Evolutionary conservation across 1,140 invertebrate species (phyloP).

Genomic region (Pseudomyrmex gracilis): DNA sequence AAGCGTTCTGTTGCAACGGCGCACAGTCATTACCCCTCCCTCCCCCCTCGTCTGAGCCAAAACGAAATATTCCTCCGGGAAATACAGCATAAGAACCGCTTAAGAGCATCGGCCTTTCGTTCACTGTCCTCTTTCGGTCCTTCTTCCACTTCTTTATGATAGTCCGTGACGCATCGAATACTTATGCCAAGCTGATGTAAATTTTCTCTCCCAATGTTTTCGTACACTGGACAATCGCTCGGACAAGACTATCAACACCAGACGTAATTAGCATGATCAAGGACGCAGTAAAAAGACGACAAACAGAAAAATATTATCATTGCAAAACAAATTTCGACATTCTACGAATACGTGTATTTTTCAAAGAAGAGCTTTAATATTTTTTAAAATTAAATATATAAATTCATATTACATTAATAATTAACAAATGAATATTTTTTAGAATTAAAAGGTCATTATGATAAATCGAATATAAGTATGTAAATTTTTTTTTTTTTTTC

Average conservation of each 20-base stretch:
- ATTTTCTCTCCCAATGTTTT: not conserved
- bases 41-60: slow-evolving; percentile 37
- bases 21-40: slow-evolving; percentile 49
- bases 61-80: slow-evolving; percentile 75
- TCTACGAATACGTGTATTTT: no score
- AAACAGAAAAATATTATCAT: no score
- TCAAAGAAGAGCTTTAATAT: no score
- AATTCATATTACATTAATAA: no score
- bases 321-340: no score
- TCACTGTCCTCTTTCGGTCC: slow-evolving; percentile 27
- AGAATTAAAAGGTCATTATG: no score
- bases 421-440: no score
- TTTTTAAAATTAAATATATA: no score
- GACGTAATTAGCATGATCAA: not conserved
- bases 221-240: not conserved
- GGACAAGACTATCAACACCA: not conserved
- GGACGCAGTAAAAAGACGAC: no score
- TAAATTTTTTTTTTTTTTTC: no score
- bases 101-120: slow-evolving; percentile 65
- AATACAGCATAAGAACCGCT: slow-evolving; percentile 73
- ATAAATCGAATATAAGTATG: no score
- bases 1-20: slow-evolving; percentile 28
- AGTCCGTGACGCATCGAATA: slow-evolving; percentile 53
- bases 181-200: not conserved
- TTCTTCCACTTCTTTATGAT: slow-evolving; percentile 34